Evolutionary conservation across 2,888 invertebrate species (phyloP), one percentile per base, ranked within the genome.

Genomic region (Epinotia bilunana): DNA sequence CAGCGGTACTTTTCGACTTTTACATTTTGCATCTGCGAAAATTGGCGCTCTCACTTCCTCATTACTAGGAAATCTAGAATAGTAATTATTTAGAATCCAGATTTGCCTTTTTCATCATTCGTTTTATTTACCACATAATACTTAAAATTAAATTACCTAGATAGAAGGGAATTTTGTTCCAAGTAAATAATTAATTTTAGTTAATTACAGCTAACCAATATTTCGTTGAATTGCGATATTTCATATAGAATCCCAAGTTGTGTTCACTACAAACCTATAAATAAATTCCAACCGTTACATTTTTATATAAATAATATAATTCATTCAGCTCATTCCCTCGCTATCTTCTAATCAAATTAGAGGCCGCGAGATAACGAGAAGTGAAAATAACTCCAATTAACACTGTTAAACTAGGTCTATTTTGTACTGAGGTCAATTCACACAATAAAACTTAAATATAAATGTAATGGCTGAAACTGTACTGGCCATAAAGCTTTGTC

Each of bases 321-420:
- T 46, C 57, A 7, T 49, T 18, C 57, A 39, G 6, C 23, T 53
- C 23, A 55, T 61, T 53, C 20, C 33, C 5, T 20, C 33, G 20
- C 39, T n/a, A 18, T 57, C 71, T 3, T 46, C 46, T 72, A 61
- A 74, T 65, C 70, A 65, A 65, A 74, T 74, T 63, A 70, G 70
- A 70, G 64, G 49, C 13, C 33, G n/a, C 39, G 43, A 43, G 60
- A 60, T 57, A 74, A 74, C 69, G 6, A 58, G n/a, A 39, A 46
- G 16, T 33, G 60, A 68, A 61, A 67, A 53, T 65, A 39, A 62
- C 69, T 28, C 46, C 43, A 69, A 57, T 74, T 63, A 74, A 58
- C 69, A 57, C 33, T 1, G 12, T 23, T 46, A 16, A 58, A 63
- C 57, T 28, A 68, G 53, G 46, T 63, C 28, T 46, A 61, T 61